Evolutionary conservation across 2,888 invertebrate genomes (phyloP), one percentile per base, ranked within the genome.

Genomic region (Hipparchia sbordonii): DNA sequence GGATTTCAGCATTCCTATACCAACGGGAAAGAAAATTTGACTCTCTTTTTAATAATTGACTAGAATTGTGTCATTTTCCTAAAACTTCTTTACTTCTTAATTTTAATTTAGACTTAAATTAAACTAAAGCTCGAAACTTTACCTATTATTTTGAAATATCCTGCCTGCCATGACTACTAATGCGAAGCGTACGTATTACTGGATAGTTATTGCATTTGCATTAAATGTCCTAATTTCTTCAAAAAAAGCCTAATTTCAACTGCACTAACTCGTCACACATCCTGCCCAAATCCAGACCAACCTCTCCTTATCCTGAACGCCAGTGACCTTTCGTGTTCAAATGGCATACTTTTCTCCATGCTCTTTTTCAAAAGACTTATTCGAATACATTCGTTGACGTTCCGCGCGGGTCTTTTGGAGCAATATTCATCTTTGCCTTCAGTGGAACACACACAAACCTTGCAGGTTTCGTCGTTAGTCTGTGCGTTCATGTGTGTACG

Each of bases 361-460:
- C 80, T 70, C 0, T 84, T 77, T 59, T 74, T 81, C 1, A 87
- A 9, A 0, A 62, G 68, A 0, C 79, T 79, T 78, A 90, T 78
- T 66, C 84, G 75, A 2, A 92, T 73, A 67, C 93, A 93, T 76
- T 93, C 93, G 67, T 93, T 92, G 0, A 90, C 79, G 65, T 86
- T 90, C 54, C 77, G 83, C 0, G 90, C 89, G 2, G 91, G 88
- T 79, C 92, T 84, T 4, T 81, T 83, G 0, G 80, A 84, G 68
- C 93, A 93, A 60, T 87, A 83, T 57, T 91, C 87, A 60, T 88
- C 79, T 77, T 84, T 85, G 0, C 91, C 93, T 2, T 87, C 85
- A 0, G 79, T 79, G 0, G 90, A 88, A 66, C 93, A 93, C 0
- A 91, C 84, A 65, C 93, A 93, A 0, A 92, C 79, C 67, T 82